Base-by-base conservation (phyloP, 2,888 invertebrate genomes). In the Emmelina monodactyla region DNA sequence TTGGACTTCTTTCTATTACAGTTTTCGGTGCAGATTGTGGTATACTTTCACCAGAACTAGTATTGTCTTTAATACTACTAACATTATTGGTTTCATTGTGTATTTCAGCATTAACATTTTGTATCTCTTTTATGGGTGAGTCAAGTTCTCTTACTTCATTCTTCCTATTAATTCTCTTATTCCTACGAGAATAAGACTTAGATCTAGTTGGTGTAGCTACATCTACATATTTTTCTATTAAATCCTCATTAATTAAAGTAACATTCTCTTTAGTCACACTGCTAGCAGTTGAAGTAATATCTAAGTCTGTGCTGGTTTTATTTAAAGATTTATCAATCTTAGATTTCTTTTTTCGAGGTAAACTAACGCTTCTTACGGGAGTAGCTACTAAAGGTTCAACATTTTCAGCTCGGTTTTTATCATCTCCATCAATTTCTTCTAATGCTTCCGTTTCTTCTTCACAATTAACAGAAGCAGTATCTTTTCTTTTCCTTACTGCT, bases 271-370 rank as follows among this genome's bases (percentile, higher is more conserved):
- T n/a, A n/a, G 3, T 25, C 25, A 7, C 25, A 25, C n/a, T 25
- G 4, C 25, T 4, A n/a, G 9, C 11, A 7, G 3, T 10, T 7
- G 25, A 3, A 25, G n/a, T 25, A 10, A 3, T 25, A 3, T 25
- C 25, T n/a, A 4, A n/a, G 9, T 25, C 25, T n/a, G 3, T 10
- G 11, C n/a, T n/a, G n/a, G n/a, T n/a, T n/a, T n/a, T n/a, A n/a
- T n/a, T n/a, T n/a, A n/a, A n/a, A 34, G 40, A 62, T 5, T 2
- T 60, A 43, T n/a, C n/a, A 9, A 49, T 54, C 51, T 69, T 75
- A 7, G 60, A 65, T 41, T 58, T 69, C 37, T 63, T 72, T 42
- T 51, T 62, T 13, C 54, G 51, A 13, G 63, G 58, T 14, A 57
- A n/a, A 33, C 47, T 55, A 2, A 63, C 36, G 32, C 44, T 54